These are phyloP conservation scores for Mus musculus DNA, from an alignment of 2,113 vertebrate genomes.

Conservation along the genomic window DNA sequence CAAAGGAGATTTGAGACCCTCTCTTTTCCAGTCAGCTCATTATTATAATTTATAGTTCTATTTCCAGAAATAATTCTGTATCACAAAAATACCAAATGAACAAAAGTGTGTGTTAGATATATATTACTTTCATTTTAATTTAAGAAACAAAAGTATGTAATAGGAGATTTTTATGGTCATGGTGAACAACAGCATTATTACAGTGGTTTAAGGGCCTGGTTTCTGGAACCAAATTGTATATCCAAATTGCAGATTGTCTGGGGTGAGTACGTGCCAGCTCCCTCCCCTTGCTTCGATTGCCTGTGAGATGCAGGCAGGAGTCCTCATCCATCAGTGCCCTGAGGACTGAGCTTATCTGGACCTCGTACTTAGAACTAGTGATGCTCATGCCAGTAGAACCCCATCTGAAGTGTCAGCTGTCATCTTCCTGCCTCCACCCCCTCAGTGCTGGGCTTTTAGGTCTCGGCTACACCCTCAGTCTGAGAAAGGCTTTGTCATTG, in stretches of 20 bases:
- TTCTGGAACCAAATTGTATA: background rate
- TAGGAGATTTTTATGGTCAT: slow-evolving; percentile 20
- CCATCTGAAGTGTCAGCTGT: background rate
- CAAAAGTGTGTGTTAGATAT: background rate
- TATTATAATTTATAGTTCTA: slow-evolving; percentile 27
- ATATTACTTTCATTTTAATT: slow-evolving; percentile 15
- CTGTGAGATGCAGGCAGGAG: background rate
- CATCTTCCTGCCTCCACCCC: background rate
- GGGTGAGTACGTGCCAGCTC: background rate
- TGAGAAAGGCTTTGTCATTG: background rate
- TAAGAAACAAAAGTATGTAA: background rate
- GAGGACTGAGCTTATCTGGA: background rate
- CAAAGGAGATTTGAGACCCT: background rate
- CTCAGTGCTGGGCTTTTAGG: background rate
- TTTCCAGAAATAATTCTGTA: slow-evolving; percentile 35
- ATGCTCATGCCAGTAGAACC: background rate
- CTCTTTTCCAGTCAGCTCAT: background rate
- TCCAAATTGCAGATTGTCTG: background rate
- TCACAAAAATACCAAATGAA: slow-evolving; percentile 27
- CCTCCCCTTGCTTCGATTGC: background rate
- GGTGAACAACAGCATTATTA: background rate
- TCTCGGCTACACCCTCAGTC: background rate
- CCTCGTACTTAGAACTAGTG: slow-evolving; percentile 8
- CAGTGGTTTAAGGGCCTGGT: background rate
- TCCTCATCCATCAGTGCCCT: background rate